Base-by-base conservation (phyloP, 2,113 vertebrate species). In the Callopanchax toddi region DNA sequence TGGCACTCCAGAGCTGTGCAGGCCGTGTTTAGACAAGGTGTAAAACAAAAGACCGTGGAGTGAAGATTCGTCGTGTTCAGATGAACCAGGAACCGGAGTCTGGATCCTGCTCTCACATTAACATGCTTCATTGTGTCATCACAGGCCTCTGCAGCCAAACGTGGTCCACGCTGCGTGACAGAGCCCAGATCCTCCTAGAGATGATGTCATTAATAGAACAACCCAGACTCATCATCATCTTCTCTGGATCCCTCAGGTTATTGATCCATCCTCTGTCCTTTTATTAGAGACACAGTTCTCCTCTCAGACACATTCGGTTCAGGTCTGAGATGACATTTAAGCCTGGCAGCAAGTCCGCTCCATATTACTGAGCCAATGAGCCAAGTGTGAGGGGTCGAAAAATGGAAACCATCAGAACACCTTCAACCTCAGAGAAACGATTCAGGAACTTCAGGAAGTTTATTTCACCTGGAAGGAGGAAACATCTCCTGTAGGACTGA, bases 1-100 rank as follows among this genome's bases (percentile, higher is more conserved):
- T 37, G 36, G 12, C 10, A 12, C 36, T 37, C 12, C 36, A 37
- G 36, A 37, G 12, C 4, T 32, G 29, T 37, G 12, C 36, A 40
- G 39, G 4, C 5, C 13, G 51, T 82, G 66, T 87, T 84, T 85
- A 65, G 76, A 85, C 72, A 63, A 11, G 6, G 11, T 37, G 59
- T 81, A 49, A 81, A 72, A 67, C 58, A 69, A 54, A 81, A 20
- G 48, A 17, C 25, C 1, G 51, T 0, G 25, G 37, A 8, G 54
- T 12, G 1, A 23, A 9, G 0, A 22, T 16, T 34, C 22, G 26
- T 6, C 17, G 51, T 0, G 56, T 65, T 65, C 52, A 29, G 21
- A 64, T 16, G 11, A 23, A 55, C 49, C 10, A 9, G 25, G 26
- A 7, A 6, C 26, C 34, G 3, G 9, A 36, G 21, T 6, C 6